Percentiles rank a stretch among this genome's conserved stretches.
phyloP scores from a whole-genome alignment of 2,797 vertebrate genomes.

The Salarias fasciatus region DNA sequence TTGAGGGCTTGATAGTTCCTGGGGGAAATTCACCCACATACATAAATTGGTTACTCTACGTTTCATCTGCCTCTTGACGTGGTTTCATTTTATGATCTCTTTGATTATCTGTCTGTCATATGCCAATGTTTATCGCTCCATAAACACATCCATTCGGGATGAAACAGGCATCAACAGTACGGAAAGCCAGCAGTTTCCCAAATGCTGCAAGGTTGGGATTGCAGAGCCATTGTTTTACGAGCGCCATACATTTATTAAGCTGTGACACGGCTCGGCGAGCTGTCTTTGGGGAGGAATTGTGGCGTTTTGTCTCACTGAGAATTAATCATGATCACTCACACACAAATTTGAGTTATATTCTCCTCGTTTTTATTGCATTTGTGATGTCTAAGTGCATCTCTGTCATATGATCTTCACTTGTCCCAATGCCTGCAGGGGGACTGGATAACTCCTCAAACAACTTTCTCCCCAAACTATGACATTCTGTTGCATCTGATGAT shows the following conservation, averaged over 20 bases:
- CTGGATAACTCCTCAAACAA: conserved; percentile 15
- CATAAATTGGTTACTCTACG: conserved; percentile 64
- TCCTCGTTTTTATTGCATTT: conserved; percentile 3
- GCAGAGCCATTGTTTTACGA: conserved; percentile 20
- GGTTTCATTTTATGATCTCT: conserved; percentile 67
- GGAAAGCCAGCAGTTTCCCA: conserved; percentile 14
- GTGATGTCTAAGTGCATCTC: neutral
- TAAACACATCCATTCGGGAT: conserved; percentile 50
- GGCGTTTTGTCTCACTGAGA: conserved; percentile 1
- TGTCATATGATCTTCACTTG: conserved; percentile 1
- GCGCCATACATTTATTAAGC: conserved; percentile 14
- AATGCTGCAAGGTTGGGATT: conserved; percentile 35
- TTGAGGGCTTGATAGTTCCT: conserved; percentile 60
- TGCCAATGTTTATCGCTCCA: conserved; percentile 66
- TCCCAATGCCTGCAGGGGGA: neutral
- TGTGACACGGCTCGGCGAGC: conserved; percentile 13
- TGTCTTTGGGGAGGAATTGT: conserved; percentile 10
- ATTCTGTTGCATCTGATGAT: conserved; percentile 9
- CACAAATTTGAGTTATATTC: conserved; percentile 3
- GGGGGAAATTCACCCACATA: conserved; percentile 65
- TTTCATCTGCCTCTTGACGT: conserved; percentile 69
- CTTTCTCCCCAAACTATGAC: conserved; percentile 13
- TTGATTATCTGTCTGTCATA: conserved; percentile 71
- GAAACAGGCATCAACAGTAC: conserved; percentile 27
- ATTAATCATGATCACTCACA: conserved; percentile 21